Conservation (phyloP, 2,797 vertebrate genomes). For the Ptychadena robeensis region DNA sequence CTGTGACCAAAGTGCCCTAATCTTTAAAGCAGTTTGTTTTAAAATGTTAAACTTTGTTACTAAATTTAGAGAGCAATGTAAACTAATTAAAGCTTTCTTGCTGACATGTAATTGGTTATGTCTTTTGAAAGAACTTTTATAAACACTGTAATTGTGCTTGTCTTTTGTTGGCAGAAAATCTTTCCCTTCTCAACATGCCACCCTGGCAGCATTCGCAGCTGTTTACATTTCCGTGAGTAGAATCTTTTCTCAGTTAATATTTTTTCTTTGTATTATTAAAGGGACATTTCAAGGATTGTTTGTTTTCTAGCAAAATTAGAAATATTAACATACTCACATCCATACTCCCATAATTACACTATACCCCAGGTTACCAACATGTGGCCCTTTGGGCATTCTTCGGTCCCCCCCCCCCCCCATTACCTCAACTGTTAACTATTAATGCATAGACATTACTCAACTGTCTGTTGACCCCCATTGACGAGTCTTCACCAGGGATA, state of each 20-base stretch:
- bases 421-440: no score
- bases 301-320: neutral
- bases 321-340: no score
- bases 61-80: conserved; percentile 30
- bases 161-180: conserved; percentile 89
- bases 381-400: no score
- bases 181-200: conserved; percentile 97
- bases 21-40: neutral
- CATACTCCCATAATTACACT: no score
- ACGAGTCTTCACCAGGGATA: no score
- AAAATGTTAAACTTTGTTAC: neutral
- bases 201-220: conserved; percentile 93
- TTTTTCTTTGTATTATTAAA: neutral
- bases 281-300: neutral
- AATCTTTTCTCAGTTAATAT: conserved; percentile 1
- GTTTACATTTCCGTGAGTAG: conserved; percentile 97
- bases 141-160: conserved; percentile 68
- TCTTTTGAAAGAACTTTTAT: conserved; percentile 60
- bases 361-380: no score
- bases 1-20: neutral
- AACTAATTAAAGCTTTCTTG: conserved; percentile 43
- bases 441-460: no score
- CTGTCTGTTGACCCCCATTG: no score
- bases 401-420: no score
- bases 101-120: conserved; percentile 47